These are phyloP conservation scores for Characodon lateralis DNA, from an alignment of 2,797 vertebrate genomes.

Conservation along the genomic window DNA sequence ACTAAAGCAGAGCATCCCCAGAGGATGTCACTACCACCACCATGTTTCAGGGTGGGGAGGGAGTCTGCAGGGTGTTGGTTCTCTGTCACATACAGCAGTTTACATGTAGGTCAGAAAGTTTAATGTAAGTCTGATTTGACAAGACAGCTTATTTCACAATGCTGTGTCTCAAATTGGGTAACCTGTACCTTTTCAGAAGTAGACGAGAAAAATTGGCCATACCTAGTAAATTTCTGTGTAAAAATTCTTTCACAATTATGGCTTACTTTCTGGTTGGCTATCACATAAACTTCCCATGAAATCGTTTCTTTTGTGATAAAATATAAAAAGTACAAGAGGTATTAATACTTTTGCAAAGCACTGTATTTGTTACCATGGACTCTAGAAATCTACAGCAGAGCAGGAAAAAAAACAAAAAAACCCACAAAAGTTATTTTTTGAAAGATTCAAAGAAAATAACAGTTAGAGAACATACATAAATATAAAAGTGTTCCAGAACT, in stretches of 20 bases:
- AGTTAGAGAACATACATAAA: background rate
- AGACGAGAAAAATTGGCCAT: background rate
- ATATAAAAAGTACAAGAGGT: background rate
- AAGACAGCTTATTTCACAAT: too few relatives aligned
- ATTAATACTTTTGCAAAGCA: background rate
- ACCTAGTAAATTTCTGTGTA: background rate
- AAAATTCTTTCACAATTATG: background rate
- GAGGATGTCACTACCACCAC: too few relatives aligned
- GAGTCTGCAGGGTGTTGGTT: too few relatives aligned
- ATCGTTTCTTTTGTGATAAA: background rate
- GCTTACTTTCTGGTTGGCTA: background rate
- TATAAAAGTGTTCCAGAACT: constrained; percentile 15
- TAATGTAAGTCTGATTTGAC: too few relatives aligned
- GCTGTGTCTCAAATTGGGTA: background rate
- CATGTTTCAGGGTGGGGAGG: too few relatives aligned
- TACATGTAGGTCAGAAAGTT: too few relatives aligned
- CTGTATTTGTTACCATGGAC: background rate
- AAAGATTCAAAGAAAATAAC: too few relatives aligned
- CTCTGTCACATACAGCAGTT: too few relatives aligned
- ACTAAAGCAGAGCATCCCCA: too few relatives aligned
- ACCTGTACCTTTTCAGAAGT: background rate
- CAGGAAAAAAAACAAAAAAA: background rate
- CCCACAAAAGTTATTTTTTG: too few relatives aligned
- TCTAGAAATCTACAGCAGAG: background rate
- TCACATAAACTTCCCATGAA: background rate